Conservation (phyloP, 53 echinoderm and acorn worm genomes). For the Paelopatides confundens region DNA sequence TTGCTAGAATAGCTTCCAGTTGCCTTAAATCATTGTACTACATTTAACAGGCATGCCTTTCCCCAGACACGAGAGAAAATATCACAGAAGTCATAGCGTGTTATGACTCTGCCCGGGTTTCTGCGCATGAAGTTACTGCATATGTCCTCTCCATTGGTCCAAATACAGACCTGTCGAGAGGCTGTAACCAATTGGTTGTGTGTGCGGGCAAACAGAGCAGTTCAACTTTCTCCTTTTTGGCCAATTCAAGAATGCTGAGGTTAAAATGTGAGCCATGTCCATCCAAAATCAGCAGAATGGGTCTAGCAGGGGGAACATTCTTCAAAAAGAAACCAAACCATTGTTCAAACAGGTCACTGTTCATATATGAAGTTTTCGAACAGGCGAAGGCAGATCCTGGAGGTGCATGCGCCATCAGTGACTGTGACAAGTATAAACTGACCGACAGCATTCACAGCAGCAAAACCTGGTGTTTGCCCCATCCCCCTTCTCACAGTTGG, state of each 20-base stretch:
- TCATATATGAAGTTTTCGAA: conserved; percentile 31
- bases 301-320: conserved; percentile 1
- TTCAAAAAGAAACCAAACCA: conserved; percentile 28
- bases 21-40: conserved; percentile 50
- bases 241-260: conserved; percentile 10
- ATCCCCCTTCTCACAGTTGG: too few species aligned
- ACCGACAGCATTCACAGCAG: neutral
- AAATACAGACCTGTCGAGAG: neutral
- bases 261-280: conserved; percentile 41
- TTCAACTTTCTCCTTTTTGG: conserved; percentile 48
- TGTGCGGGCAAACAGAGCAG: conserved; percentile 48
- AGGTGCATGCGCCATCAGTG: conserved; percentile 27
- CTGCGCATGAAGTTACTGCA: conserved; percentile 56
- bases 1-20: conserved; percentile 51
- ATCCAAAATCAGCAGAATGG: conserved; percentile 31
- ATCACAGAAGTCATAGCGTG: conserved; percentile 46
- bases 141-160: conserved; percentile 24
- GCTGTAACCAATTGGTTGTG: neutral
- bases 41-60: conserved; percentile 42
- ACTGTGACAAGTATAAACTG: neutral
- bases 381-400: conserved; percentile 25
- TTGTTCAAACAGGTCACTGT: conserved; percentile 20
- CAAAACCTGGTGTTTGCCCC: conserved; percentile 6
- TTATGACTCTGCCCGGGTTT: conserved; percentile 62
- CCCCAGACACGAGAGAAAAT: conserved; percentile 57